Base-by-base conservation (phyloP, 2,888 invertebrate species). In the Ptilodon capucinus region DNA sequence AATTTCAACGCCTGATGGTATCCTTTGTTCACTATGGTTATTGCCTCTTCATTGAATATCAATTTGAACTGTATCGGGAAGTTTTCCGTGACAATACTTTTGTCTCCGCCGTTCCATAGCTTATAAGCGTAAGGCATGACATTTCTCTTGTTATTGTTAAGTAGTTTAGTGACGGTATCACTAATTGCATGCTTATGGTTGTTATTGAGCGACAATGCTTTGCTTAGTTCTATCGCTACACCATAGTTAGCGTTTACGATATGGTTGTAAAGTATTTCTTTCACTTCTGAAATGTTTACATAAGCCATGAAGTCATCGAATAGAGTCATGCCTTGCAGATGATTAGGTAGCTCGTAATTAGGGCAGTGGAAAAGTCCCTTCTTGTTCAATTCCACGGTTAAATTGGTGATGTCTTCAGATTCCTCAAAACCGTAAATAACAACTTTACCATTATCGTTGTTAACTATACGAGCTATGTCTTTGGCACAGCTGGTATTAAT, bases 391-490 rank as follows among this genome's bases (percentile, higher is more conserved):
- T 64, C 61, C 4, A 41, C 42, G 5, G 51, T 60, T 9, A 80
- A 63, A 42, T 69, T 72, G 45, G 44, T 55, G 0, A 78, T 59
- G 7, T 71, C 65, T 9, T 54, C 35, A 1, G 70, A 60, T 25
- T 45, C 56, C 9, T 59, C 44, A 38, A 74, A 75, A 7, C 77
- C 78, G 14, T 61, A 80, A 0, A 73, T 56, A 0, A 80, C 47
- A 1, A 80, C 73, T 47, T 51, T 64, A 0, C 80, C 79, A 0
- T 44, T n/a, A 2, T 65, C 58, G 2, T 46, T 41, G 40, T 72
- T 71, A 0, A 80, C 51, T 32, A 80, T 80, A n/a, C 80, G 62
- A 11, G 64, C 71, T 1, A 79, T 74, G 21, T 80, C 80, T 48
- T 50, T 40, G 2, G 79, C 74, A 23, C 81, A 78, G 19, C 71